Evolutionary conservation across 2,888 invertebrate species (phyloP).

Genomic region (Hydropsyche betteni): DNA sequence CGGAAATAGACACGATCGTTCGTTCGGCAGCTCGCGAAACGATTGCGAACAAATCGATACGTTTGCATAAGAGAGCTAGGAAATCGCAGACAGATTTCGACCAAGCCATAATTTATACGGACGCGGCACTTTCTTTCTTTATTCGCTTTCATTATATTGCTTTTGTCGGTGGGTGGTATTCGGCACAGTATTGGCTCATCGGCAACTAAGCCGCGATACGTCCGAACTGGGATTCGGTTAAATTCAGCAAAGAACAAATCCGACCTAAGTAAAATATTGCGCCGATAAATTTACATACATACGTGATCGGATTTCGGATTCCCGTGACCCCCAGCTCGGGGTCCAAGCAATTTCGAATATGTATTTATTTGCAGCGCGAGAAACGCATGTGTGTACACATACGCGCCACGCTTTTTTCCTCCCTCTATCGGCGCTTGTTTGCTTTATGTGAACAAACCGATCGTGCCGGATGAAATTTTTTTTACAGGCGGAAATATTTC

Average conservation of each 20-base stretch:
- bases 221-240: slow-evolving; percentile 23
- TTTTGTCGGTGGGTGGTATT: not conserved
- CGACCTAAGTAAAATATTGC: slow-evolving; percentile 43
- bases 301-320: slow-evolving; percentile 24
- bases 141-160: slow-evolving; percentile 16
- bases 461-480: slow-evolving; percentile 33
- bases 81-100: slow-evolving; percentile 23
- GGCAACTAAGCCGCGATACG: slow-evolving; percentile 19
- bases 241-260: slow-evolving; percentile 40
- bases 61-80: slow-evolving; percentile 23
- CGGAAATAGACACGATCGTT: slow-evolving; percentile 41
- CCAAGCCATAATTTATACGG: slow-evolving; percentile 4
- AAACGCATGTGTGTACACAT: slow-evolving; percentile 13
- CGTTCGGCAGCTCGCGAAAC: slow-evolving; percentile 2
- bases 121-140: not conserved
- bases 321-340: slow-evolving; percentile 9
- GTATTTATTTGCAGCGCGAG: slow-evolving; percentile 23
- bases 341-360: slow-evolving; percentile 20
- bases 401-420: too few relatives aligned
- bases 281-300: slow-evolving; percentile 43
- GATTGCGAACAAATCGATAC: slow-evolving; percentile 38
- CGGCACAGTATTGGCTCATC: slow-evolving; percentile 15
- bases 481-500: slow-evolving; percentile 34
- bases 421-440: not conserved
- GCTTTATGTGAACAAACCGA: not conserved